Evolutionary conservation across 2,888 invertebrate genomes (phyloP), one percentile per base, ranked within the genome.

Genomic region (Drosophila histrio): DNA sequence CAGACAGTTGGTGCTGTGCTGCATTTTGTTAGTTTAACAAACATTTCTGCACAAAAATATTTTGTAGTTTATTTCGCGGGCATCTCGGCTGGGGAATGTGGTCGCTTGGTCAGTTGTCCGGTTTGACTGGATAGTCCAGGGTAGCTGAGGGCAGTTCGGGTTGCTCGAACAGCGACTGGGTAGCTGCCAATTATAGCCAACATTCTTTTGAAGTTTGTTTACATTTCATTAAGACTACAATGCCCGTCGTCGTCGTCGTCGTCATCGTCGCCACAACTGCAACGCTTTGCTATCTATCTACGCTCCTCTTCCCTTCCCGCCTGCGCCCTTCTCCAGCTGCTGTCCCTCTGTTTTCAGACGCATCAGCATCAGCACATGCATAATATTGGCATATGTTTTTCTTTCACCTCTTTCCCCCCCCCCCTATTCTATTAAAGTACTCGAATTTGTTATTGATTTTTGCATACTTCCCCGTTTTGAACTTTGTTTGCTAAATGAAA

Each of bases 191-290:
- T 84, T 83, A 89, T 72, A 62, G 77, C 70, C 73, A 82, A 76
- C 89, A 79, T 87, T 87, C 83, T 71, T 85, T 89, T 84, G 89
- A 89, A 89, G 89, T 82, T 79, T 84, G 89, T 84, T 84, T 84
- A 89, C 72, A 71, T 89, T 84, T 84, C 88, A 84, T 84, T 84
- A 87, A 87, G 86, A 82, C 72, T 71, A 85, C 79, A 85, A 61
- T 82, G 66, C 65, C 39, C 52, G 47, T 34, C 58, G 54, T 53
- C 34, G 47, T 21, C 21, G 19, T 21, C 39, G 17, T 19, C 41
- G 22, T 41, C 47, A 41, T 19, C 39, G 57, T 57, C 53, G 49
- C 44, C 75, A 13, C 72, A 72, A 77, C 52, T 77, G 78, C 73
- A 66, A 30, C 44, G 32, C 54, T 9, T 9, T 26, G 15, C 63